Conservation (phyloP, 2,797 vertebrate genomes). For the Helostoma temminkii region DNA sequence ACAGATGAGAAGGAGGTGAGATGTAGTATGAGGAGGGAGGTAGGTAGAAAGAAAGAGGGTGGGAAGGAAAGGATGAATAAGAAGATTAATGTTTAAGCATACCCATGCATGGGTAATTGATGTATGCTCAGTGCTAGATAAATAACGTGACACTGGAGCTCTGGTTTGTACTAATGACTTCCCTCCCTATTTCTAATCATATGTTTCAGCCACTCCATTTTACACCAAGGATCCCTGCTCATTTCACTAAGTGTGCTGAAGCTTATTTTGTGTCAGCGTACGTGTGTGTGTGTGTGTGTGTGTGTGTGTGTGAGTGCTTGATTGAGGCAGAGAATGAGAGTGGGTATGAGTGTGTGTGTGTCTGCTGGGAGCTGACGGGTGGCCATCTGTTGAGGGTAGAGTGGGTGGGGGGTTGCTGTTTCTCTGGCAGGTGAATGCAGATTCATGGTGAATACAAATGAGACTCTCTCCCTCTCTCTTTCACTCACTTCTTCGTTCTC, state of each 20-base stretch:
- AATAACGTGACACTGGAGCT: constrained; percentile 82
- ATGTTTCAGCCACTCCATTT: constrained; percentile 83
- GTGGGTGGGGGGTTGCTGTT: constrained; percentile 84
- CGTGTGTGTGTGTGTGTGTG: constrained; percentile 49
- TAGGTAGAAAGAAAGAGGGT: constrained; percentile 45
- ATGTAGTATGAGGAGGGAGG: constrained; percentile 33
- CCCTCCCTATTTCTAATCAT: constrained; percentile 83
- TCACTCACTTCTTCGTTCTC: constrained; percentile 57
- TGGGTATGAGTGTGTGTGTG: constrained; percentile 45
- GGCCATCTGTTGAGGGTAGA: constrained; percentile 87
- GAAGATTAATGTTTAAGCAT: constrained; percentile 80
- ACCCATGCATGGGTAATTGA: constrained; percentile 80
- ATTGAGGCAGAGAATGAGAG: constrained; percentile 65
- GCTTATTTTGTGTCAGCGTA: constrained; percentile 70
- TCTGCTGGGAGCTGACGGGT: constrained; percentile 82
- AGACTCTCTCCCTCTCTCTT: constrained; percentile 73
- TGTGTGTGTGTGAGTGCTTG: constrained; percentile 58
- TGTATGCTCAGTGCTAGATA: constrained; percentile 80
- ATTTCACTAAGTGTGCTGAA: constrained; percentile 77
- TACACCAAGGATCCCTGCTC: constrained; percentile 77
- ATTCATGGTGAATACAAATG: constrained; percentile 95
- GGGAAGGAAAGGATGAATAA: constrained; percentile 61
- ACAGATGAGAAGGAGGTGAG: constrained; percentile 46
- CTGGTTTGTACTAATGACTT: constrained; percentile 82
- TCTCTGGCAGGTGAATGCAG: constrained; percentile 94